Base-by-base conservation (phyloP, 2,797 vertebrate species). In the Paramormyrops hopkinsi region DNA sequence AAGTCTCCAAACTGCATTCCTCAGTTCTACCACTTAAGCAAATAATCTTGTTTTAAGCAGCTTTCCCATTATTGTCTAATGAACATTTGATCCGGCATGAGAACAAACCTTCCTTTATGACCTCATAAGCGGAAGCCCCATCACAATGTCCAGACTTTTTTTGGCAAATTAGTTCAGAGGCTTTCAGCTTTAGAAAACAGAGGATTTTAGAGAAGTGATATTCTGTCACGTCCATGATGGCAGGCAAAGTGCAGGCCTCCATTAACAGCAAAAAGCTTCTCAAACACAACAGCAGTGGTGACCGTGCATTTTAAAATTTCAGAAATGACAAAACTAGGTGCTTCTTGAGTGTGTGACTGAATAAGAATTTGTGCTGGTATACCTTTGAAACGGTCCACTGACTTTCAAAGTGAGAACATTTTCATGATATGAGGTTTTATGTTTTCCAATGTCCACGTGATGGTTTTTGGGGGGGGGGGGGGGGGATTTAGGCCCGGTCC, bases 61-160 rank as follows among this genome's bases (percentile, higher is more conserved):
- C 88, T 87, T 87, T 89, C 48, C 84, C 56, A 69, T 86, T 86
- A 89, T 89, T 86, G 59, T 89, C 83, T 89, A 89, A 89, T 89
- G 79, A 83, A 89, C 50, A 22, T 29, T 65, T 89, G 83, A 65
- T 89, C 82, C 82, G 3, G 44, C 56, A 51, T 2, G 22, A 73
- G 51, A 85, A 89, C 88, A 89, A 86, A 41, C 59, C 46, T 62
- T 37, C 56, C 44, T 50, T 85, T 86, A 83, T 69, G 44, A 56
- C 62, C 53, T 89, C 53, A 50, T 65, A 56, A 56, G 33, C n/a
- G 29, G 88, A 33, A 82, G 73, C 73, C 88, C 88, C 33, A 62
- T 12, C 51, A 82, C 69, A 54, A 88, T 54, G 69, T 56, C 46
- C 48, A 51, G 65, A 88, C 14, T 88, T 25, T 88, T 88, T 12